These are phyloP conservation scores for Epizoanthus scotinus DNA, from an alignment of 92 coral and sea anemone genomes.

Conservation along the genomic window DNA sequence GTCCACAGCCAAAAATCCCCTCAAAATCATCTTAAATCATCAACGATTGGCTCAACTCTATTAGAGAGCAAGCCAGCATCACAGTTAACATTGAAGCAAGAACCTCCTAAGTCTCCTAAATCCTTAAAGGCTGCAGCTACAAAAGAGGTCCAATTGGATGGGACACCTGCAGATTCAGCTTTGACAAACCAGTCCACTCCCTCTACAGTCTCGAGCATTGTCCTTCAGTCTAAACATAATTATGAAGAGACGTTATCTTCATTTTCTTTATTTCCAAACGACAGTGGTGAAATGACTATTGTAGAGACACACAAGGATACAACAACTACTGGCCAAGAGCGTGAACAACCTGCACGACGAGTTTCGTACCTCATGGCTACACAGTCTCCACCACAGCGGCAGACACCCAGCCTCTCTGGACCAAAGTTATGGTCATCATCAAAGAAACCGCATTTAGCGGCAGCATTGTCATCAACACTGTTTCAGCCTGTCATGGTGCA, in stretches of 20 bases:
- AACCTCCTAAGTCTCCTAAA: not conserved
- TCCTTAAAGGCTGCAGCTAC: not conserved
- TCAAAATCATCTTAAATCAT: slow-evolving; percentile 60
- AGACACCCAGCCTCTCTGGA: slow-evolving; percentile 34
- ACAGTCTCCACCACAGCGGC: slow-evolving; percentile 29
- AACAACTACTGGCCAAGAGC: not conserved
- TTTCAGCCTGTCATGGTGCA: slow-evolving; percentile 40
- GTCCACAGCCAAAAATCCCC: slow-evolving; percentile 54
- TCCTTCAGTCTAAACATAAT: slow-evolving; percentile 19
- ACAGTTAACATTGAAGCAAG: not conserved
- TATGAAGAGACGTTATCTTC: slow-evolving; percentile 23
- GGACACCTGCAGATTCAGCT: not conserved
- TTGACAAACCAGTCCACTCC: not conserved
- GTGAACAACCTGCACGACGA: slow-evolving; percentile 59
- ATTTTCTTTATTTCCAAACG: slow-evolving; percentile 28
- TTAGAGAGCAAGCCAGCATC: slow-evolving; percentile 61
- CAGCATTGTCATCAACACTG: slow-evolving; percentile 36
- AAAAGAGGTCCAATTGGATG: slow-evolving; percentile 1
- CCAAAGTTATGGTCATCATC: slow-evolving; percentile 43
- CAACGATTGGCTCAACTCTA: slow-evolving; percentile 76
- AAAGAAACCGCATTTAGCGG: slow-evolving; percentile 32
- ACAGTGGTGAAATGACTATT: slow-evolving; percentile 17
- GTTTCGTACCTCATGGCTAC: slow-evolving; percentile 97
- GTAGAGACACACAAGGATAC: slow-evolving; percentile 5
- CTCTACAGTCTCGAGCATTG: slow-evolving; percentile 19